These are phyloP conservation scores for Cossypha heuglini DNA, from an alignment of 2,797 vertebrate genomes.

Conservation along the genomic window DNA sequence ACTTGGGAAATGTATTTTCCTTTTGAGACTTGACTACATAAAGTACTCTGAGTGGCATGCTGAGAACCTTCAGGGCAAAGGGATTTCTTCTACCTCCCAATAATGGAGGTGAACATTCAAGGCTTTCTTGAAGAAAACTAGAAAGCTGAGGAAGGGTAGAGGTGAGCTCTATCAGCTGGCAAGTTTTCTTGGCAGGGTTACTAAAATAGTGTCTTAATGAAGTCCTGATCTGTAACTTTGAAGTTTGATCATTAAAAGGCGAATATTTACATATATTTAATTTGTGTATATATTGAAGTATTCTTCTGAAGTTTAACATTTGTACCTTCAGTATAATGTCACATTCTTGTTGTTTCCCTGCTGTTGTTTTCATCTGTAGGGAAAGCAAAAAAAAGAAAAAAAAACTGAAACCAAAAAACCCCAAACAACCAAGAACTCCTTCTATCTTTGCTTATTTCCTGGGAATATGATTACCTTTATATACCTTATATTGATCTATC, in stretches of 20 bases:
- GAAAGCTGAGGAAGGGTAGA: background rate
- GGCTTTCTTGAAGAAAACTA: background rate
- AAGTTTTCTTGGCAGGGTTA: background rate
- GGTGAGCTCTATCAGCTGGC: background rate
- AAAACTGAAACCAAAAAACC: background rate
- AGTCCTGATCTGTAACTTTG: background rate
- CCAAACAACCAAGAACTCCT: background rate
- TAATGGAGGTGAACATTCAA: background rate
- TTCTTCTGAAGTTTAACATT: background rate
- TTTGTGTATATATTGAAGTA: background rate
- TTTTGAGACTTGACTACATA: background rate
- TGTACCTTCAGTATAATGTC: background rate
- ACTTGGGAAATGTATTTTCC: slow-evolving; percentile 10
- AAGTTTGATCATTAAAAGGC: background rate
- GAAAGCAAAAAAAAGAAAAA: background rate
- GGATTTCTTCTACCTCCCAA: background rate
- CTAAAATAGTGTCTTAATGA: background rate
- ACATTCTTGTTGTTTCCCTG: background rate
- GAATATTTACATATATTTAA: background rate
- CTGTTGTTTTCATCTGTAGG: background rate
- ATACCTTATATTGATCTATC: background rate
- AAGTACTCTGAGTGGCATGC: background rate
- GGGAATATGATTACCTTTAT: background rate
- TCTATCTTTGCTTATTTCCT: background rate
- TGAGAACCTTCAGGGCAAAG: background rate